These are phyloP conservation scores for Rhynchotus rufescens DNA, from an alignment of 2,797 vertebrate species.

Conservation along the genomic window DNA sequence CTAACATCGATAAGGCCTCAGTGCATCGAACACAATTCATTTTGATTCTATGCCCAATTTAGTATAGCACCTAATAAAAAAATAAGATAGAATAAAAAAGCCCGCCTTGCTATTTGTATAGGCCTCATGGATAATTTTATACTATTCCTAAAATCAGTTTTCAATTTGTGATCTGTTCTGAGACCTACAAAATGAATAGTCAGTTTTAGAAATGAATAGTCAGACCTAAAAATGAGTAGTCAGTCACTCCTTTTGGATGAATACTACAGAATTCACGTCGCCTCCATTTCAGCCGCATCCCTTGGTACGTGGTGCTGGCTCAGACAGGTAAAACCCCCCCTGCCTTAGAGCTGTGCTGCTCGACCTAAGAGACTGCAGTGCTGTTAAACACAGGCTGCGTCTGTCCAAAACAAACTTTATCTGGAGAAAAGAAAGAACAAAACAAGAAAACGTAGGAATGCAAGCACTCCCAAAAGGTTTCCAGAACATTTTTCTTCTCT, in stretches of 20 bases:
- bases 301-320: background rate
- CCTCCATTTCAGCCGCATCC: background rate
- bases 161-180: background rate
- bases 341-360: background rate
- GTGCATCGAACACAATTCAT: conserved; percentile 22
- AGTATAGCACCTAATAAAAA: background rate
- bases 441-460: background rate
- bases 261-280: background rate
- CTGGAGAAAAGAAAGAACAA: background rate
- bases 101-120: background rate
- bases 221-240: no score
- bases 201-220: background rate
- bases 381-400: background rate
- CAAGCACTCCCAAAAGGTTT: background rate
- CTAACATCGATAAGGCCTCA: background rate
- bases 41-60: background rate
- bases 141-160: background rate
- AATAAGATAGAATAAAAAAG: no score
- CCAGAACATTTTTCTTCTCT: rapidly evolving
- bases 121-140: background rate
- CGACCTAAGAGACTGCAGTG: background rate
- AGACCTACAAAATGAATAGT: background rate
- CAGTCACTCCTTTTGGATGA: background rate
- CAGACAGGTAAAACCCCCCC: background rate
- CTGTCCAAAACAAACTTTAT: background rate